Percentiles rank a stretch among this genome's conserved stretches.
These are phyloP conservation scores for Cepphus grylle DNA, from an alignment of 2,113 vertebrate genomes.

Conservation along the genomic window DNA sequence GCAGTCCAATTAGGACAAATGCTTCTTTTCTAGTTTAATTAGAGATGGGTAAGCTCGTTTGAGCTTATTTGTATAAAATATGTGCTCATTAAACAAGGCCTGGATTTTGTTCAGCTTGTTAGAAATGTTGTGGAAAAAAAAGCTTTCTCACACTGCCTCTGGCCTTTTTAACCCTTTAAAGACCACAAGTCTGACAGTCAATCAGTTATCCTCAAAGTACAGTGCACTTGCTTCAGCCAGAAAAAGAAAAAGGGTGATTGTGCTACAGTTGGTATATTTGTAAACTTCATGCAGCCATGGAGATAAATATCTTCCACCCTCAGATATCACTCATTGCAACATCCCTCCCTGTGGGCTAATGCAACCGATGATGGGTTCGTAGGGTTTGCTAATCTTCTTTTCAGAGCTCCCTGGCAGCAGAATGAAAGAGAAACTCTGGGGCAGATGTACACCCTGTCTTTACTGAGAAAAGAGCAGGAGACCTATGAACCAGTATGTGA, in stretches of 20 bases:
- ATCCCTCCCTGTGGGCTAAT: not conserved
- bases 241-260: not conserved
- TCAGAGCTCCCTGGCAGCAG: not conserved
- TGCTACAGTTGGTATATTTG: not conserved
- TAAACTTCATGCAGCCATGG: not conserved
- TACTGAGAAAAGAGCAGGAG: not conserved
- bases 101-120: conserved; percentile 78
- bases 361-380: not conserved
- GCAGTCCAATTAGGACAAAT: conserved; percentile 78
- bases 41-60: conserved; percentile 72
- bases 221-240: not conserved
- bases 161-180: conserved; percentile 58
- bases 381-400: not conserved
- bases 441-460: not conserved
- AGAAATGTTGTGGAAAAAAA: conserved; percentile 66
- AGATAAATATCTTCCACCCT: not conserved
- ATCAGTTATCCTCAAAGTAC: not conserved
- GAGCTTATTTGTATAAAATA: conserved; percentile 82
- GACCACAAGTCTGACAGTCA: conserved; percentile 1
- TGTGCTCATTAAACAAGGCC: conserved; percentile 77
- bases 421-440: not conserved
- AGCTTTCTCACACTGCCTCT: conserved; percentile 64
- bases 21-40: conserved; percentile 78
- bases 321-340: not conserved
- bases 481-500: not conserved